Conservation (phyloP, 2,797 vertebrate genomes). For the Chrysocyon brachyurus region DNA sequence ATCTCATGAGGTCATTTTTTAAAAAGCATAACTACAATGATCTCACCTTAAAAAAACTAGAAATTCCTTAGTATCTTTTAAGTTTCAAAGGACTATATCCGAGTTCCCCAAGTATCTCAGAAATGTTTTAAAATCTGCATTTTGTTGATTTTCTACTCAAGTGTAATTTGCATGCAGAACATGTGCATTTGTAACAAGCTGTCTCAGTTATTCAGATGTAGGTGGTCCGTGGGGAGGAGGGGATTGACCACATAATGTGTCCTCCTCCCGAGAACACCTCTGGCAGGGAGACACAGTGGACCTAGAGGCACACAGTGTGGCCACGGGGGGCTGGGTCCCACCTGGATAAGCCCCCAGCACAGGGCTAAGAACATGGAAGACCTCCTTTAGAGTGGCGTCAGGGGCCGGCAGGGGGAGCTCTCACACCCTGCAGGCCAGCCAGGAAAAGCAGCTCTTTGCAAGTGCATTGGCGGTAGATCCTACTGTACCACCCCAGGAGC, state of each 20-base stretch:
- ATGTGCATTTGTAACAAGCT: neutral
- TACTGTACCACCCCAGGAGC: neutral
- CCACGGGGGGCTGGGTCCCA: neutral
- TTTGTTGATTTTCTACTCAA: neutral
- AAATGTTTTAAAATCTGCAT: neutral
- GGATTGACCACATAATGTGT: too few relatives aligned
- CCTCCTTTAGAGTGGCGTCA: neutral
- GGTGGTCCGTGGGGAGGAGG: neutral
- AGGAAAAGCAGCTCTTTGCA: neutral
- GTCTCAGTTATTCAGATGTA: neutral
- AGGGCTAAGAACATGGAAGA: neutral
- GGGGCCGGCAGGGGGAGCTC: neutral
- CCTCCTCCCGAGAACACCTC: neutral
- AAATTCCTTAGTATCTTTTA: neutral
- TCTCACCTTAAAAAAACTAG: neutral
- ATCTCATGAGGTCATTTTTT: neutral
- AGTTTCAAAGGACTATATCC: neutral
- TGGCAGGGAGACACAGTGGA: neutral
- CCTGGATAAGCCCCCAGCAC: neutral
- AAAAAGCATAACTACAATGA: neutral
- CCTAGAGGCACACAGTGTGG: fast-evolving
- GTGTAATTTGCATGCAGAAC: neutral
- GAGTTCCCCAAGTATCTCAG: neutral
- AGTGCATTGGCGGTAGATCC: neutral
- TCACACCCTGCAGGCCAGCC: neutral